Evolutionary conservation across 2,888 invertebrate genomes (phyloP).

Genomic region (Drosophila phalerata): DNA sequence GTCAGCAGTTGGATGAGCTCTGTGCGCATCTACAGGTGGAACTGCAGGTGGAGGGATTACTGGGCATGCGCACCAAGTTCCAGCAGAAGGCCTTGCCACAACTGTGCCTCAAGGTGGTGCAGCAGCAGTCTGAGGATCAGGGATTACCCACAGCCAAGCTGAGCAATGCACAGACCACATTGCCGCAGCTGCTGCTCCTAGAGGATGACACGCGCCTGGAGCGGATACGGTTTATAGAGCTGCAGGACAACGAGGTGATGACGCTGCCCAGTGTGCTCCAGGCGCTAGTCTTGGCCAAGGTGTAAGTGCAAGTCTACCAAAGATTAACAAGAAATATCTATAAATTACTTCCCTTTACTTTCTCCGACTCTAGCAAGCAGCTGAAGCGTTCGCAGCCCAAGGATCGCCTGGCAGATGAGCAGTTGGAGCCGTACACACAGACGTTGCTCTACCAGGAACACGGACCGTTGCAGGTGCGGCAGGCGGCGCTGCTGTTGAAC

Average conservation of each 20-base stretch:
- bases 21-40: constrained; percentile 88
- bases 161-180: constrained; percentile 86
- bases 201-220: constrained; percentile 96
- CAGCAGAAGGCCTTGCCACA: constrained; percentile 94
- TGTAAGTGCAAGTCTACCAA: constrained; percentile 87
- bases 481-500: constrained; percentile 90
- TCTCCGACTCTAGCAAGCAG: constrained; percentile 87
- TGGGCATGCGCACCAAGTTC: constrained; percentile 96
- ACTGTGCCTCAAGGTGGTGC: constrained; percentile 90
- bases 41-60: constrained; percentile 89
- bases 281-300: constrained; percentile 91
- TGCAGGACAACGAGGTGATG: constrained; percentile 86
- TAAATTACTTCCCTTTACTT: neutral
- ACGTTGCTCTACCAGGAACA: constrained; percentile 88
- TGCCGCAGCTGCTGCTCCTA: constrained; percentile 90
- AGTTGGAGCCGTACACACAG: constrained; percentile 92
- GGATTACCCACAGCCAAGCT: constrained; percentile 57
- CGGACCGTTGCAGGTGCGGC: constrained; percentile 92
- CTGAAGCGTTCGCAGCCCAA: constrained; percentile 90
- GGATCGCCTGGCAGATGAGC: constrained; percentile 93
- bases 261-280: constrained; percentile 90
- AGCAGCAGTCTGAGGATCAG: constrained; percentile 73
- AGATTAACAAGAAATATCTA: neutral
- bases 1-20: constrained; percentile 89
- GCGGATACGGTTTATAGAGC: constrained; percentile 90